phyloP scores from a whole-genome alignment of 2,113 vertebrate genomes.

The Misgurnus anguillicaudatus region DNA sequence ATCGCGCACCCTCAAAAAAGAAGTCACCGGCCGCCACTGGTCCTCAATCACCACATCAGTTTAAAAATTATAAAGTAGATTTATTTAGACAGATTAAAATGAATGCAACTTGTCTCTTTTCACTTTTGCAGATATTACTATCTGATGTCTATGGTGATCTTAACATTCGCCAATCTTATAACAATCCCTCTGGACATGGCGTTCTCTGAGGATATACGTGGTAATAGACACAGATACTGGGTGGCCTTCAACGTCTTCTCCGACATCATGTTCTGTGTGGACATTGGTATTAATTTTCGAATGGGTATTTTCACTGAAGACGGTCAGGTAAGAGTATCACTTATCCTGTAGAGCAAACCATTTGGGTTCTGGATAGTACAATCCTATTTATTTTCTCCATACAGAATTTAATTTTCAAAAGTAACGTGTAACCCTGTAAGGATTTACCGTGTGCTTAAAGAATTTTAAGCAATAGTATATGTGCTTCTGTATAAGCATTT shows the following conservation, averaged over 20 bases:
- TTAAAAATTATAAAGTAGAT: too few relatives aligned
- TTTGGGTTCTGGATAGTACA: too few relatives aligned
- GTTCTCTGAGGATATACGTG: slow-evolving; percentile 44
- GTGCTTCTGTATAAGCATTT: too few relatives aligned
- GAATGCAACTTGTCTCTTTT: not conserved
- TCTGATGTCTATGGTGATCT: slow-evolving; percentile 50
- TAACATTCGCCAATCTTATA: slow-evolving; percentile 54
- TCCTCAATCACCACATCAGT: too few relatives aligned
- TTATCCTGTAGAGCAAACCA: not conserved
- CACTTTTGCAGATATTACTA: slow-evolving; percentile 50
- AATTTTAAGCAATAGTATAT: too few relatives aligned
- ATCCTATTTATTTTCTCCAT: too few relatives aligned
- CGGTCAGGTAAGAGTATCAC: slow-evolving; percentile 45
- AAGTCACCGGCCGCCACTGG: too few relatives aligned
- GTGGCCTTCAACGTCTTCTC: slow-evolving; percentile 54
- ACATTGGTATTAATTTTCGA: slow-evolving; percentile 53
- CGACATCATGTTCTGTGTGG: slow-evolving; percentile 52
- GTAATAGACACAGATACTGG: slow-evolving; percentile 9
- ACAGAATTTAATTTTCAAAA: too few relatives aligned
- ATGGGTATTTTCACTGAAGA: slow-evolving; percentile 50
- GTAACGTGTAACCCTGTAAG: too few relatives aligned
- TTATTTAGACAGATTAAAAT: too few relatives aligned
- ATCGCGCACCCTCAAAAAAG: too few relatives aligned
- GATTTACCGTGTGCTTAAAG: too few relatives aligned
- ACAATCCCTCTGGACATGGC: slow-evolving; percentile 56